Base-by-base conservation (phyloP, 92 coral and sea anemone species). In the Bergia sp. region DNA sequence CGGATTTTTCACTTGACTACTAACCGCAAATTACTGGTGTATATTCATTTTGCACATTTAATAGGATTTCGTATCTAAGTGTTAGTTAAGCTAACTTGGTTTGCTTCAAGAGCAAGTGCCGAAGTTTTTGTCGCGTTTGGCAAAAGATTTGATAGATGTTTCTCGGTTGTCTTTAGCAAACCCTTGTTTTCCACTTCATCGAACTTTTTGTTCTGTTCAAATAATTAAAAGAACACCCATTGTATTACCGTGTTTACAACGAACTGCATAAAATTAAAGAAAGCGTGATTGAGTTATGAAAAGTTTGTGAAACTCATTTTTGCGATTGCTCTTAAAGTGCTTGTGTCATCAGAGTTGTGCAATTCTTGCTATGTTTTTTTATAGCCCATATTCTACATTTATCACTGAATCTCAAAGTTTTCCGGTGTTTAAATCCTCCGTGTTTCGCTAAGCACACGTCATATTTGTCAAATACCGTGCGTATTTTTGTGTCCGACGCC, bases 401-500 rank as follows among this genome's bases (percentile, higher is more conserved):
- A 83, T 89, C 86, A n/a, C 91, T 42, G 77, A 72, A 39, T 37
- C 15, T 7, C 37, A 66, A 50, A 77, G 90, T 92, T 93, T 29
- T 95, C 98, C 98, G 98, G 98, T 93, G 61, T 79, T 91, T 91
- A 91, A 89, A 89, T 74, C 90, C 85, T 74, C 47, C 80, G 87
- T 79, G 87, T 94, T 86, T 88, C 73, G 88, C 57, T 74, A 76
- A 47, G 65, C 79, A 71, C 87, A 84, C 87, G 87, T 84, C 79
- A 84, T 29, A 29, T 84, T 18, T 44, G 58, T 7, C 7, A 71
- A 92, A 95, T 93, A 72, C 94, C 93, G 89, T 21, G 81, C 95
- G 92, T 93, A 89, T 71, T 87, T 93, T 78, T 49, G 66, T 72
- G 88, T 88, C 85, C 92, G 85, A 91, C 95, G 87, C 96, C 94